Evolutionary conservation across 2,113 vertebrate species (phyloP), one percentile per base, ranked within the genome.

Genomic region (Rhegmatorhina hoffmannsi): DNA sequence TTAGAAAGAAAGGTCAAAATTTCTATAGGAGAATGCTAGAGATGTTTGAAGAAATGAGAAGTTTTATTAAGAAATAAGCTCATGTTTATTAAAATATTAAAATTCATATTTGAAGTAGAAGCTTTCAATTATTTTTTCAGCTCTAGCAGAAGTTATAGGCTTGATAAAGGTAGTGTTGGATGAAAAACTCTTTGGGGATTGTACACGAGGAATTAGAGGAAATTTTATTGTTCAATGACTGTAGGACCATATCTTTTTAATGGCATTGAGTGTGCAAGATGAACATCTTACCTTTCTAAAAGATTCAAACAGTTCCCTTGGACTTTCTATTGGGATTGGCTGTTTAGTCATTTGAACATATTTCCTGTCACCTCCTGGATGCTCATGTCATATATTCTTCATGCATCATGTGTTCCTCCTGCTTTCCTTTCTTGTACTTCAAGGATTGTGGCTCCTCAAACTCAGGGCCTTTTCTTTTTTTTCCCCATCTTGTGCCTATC

Each of bases 401-500:
- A n/a, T 36, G 31, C 18, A 26, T 25, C 19, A 5, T 1, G 1
- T 46, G 7, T 49, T 86, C 31, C 28, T 49, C 7, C 1, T 40
- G 62, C 10, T 46, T 89, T 70, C 76, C 9, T 10, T 47, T 44
- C 52, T 44, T 50, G 10, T 8, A 26, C 34, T 52, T 79, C 13
- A 78, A 59, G 44, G 14, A 17, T 28, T 2, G 1, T 55, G 53
- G 13, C 12, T 86, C 5, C 31, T 72, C 14, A 12, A 4, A 2
- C 9, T 83, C 13, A 13, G 5, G 10, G 6, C 7, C 15, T 44
- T 21, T 8, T 59, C 3, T 14, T 23, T 76, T 29, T 43, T 11
- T 3, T 4, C 1, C 3, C 4, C 1, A 8, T 44, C 6, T 44
- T 83, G 5, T 53, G 7, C 34, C 13, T 50, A 0, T 8, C 34